Evolutionary conservation across 23 tunicate species (phyloP), one percentile per base, ranked within the genome.

Genomic region (Styela plicata): DNA sequence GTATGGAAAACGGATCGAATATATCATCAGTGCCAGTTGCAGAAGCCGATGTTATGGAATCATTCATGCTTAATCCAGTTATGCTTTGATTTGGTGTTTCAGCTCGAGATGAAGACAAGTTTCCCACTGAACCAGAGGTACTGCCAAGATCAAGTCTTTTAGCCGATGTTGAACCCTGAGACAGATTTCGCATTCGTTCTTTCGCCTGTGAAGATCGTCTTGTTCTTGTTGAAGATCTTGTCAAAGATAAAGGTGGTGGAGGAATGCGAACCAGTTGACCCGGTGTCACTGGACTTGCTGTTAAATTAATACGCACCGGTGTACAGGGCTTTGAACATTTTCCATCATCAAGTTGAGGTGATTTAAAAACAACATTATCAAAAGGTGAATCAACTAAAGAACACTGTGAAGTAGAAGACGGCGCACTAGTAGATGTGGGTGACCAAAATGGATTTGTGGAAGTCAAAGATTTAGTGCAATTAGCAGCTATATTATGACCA

Each of bases 371-470:
- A 53, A 76, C 21, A 22, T 36, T 44, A 57, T 76, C 81, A 2
- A 76, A 76, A 22, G 81, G 81, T 22, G 81, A 33, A 53, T 76
- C 81, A 17, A 2, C 66, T 7, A 2, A 0, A 17, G 81, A 25
- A 33, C 63, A 44, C 2, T 73, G 78, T 23, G 44, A 32, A 7
- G 31, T 44, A n/a, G 81, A 21, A 36, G 66, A 44, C 32, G 53
- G 63, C 16, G 79, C 89, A n/a, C 88, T 86, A 5, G 71, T 33
- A 0, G 89, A 84, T 1, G 98, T 80, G 16, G 88, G 80, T 18
- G 83, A 64, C 88, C 88, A 85, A 44, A 93, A 93, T 17, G 98
- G 98, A 67, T 93, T 93, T n/a, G 88, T 91, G 0, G 91, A 44
- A 52, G 37, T 24, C 27, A 24, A 17, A 7, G 64, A 44, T 24